phyloP scores from a whole-genome alignment of 2,113 vertebrate species.

The Oophaga pumilio region DNA sequence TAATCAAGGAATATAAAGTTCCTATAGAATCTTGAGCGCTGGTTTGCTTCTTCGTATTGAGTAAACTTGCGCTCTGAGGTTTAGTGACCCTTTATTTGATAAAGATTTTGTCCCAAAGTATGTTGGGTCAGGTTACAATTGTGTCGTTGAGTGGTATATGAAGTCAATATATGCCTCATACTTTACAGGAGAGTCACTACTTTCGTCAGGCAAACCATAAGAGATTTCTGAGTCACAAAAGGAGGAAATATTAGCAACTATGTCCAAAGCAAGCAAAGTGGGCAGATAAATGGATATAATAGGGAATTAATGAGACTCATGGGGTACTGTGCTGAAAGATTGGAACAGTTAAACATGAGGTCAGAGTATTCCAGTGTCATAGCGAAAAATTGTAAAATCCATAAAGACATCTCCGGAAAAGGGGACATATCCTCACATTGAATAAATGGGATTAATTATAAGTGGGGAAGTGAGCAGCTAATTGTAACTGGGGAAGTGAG shows the following conservation, averaged over 20 bases:
- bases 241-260: background rate
- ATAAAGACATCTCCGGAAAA: background rate
- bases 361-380: background rate
- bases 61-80: background rate
- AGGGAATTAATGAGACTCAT: background rate
- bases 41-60: background rate
- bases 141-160: background rate
- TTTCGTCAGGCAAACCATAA: background rate
- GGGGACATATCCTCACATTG: no score
- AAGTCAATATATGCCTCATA: background rate
- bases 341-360: background rate
- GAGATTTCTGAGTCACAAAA: constrained; percentile 32
- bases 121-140: background rate
- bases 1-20: background rate
- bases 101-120: background rate
- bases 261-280: background rate
- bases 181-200: background rate
- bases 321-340: background rate
- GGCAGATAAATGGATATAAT: background rate
- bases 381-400: background rate
- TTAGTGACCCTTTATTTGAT: background rate
- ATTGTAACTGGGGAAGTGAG: no score
- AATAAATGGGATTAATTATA: no score
- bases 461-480: no score
- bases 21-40: no score